These are phyloP conservation scores for Solen grandis DNA, from an alignment of 1,140 invertebrate species.

Conservation along the genomic window DNA sequence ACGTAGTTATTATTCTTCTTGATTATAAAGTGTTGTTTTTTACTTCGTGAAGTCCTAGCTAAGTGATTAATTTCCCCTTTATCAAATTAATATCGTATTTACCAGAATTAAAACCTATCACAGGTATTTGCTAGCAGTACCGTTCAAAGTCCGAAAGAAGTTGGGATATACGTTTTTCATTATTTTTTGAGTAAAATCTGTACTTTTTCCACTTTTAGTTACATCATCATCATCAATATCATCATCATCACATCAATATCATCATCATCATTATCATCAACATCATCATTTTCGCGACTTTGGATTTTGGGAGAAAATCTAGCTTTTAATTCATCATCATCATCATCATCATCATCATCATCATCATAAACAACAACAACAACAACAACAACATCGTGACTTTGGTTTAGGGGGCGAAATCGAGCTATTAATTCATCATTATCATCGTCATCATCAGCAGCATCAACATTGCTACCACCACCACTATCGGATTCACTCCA, in stretches of 20 bases:
- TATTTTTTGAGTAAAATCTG: not conserved
- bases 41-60: not conserved
- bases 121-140: no score
- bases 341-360: slow-evolving; percentile 28
- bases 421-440: not conserved
- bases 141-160: not conserved
- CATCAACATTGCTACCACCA: slow-evolving; percentile 19
- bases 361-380: slow-evolving; percentile 19
- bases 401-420: no score
- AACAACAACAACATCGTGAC: slow-evolving; percentile 10
- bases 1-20: no score
- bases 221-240: slow-evolving; percentile 19
- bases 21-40: no score
- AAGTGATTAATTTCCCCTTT: no score
- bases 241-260: slow-evolving; percentile 1
- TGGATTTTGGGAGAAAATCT: no score
- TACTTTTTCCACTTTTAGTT: not conserved
- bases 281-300: not conserved
- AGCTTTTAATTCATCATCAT: slow-evolving; percentile 2
- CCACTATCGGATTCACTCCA: not conserved
- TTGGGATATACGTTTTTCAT: not conserved
- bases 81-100: no score
- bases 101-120: no score
- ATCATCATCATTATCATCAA: not conserved
- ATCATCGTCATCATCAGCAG: slow-evolving; percentile 18